A percentile compares a stretch with the other conserved stretches of the same genome.
These are phyloP conservation scores for Rhagonycha fulva DNA, from an alignment of 2,888 invertebrate genomes.

Conservation along the genomic window DNA sequence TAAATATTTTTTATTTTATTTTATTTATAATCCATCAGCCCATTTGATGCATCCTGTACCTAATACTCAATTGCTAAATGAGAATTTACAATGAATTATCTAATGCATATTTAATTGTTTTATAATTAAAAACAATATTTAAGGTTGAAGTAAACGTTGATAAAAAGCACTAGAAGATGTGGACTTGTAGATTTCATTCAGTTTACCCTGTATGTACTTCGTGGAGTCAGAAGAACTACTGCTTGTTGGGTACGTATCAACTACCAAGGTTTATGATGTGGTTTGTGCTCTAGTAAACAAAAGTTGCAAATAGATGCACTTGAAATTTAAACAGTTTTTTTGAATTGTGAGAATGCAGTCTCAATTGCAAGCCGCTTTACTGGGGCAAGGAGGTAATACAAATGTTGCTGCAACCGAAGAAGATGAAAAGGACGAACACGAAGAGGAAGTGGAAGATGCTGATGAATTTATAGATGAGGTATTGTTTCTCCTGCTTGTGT, in stretches of 20 bases:
- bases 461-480: constrained; percentile 65
- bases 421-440: constrained; percentile 60
- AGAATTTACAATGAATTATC: too few relatives aligned
- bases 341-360: constrained; percentile 51
- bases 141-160: too few relatives aligned
- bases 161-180: too few relatives aligned
- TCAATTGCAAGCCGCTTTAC: constrained; percentile 55
- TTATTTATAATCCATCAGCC: too few relatives aligned
- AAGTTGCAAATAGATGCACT: not conserved
- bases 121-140: too few relatives aligned
- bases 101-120: too few relatives aligned
- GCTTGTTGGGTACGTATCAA: not conserved
- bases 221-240: not conserved
- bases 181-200: not conserved
- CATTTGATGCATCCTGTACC: too few relatives aligned
- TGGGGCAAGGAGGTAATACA: constrained; percentile 52
- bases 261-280: not conserved
- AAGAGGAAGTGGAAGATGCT: constrained; percentile 60
- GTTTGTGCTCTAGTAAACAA: not conserved
- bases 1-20: too few relatives aligned
- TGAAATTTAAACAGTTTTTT: not conserved
- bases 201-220: not conserved
- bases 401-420: constrained; percentile 50
- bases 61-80: too few relatives aligned
- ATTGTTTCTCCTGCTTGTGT: constrained; percentile 21